phyloP scores from a whole-genome alignment of 2,797 vertebrate species.

The Sternotherus odoratus region DNA sequence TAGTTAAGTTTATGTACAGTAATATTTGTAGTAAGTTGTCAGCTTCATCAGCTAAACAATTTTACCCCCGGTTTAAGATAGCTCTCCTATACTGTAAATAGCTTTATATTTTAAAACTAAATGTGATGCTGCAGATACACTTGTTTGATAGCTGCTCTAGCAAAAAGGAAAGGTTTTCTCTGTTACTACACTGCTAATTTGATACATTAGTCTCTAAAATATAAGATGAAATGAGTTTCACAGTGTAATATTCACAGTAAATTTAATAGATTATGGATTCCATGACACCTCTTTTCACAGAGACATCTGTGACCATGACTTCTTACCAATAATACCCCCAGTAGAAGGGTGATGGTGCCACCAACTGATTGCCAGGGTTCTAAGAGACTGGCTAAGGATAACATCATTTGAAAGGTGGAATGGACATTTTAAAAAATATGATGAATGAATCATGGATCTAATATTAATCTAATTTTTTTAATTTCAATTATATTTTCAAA shows the following conservation, averaged over 20 bases:
- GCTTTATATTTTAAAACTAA: conserved; percentile 15
- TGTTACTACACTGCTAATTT: neutral
- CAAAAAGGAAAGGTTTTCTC: conserved; percentile 5
- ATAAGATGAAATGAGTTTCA: neutral
- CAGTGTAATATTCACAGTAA: neutral
- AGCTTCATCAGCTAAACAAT: neutral
- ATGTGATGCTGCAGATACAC: neutral
- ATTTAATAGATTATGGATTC: neutral
- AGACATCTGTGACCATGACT: neutral
- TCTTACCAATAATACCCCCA: neutral
- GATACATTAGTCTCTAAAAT: neutral
- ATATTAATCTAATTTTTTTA: neutral
- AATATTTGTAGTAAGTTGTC: neutral
- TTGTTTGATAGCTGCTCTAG: neutral
- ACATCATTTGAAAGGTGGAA: neutral
- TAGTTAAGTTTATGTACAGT: neutral
- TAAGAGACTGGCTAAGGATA: fast-evolving
- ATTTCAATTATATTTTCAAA: neutral
- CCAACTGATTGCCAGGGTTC: neutral
- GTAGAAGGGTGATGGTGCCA: neutral
- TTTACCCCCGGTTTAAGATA: neutral
- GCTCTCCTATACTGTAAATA: neutral
- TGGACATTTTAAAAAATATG: neutral
- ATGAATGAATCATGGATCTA: neutral
- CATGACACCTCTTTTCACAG: neutral